Conservation (phyloP, 2,888 invertebrate genomes). For the Ypsolopha sequella region DNA sequence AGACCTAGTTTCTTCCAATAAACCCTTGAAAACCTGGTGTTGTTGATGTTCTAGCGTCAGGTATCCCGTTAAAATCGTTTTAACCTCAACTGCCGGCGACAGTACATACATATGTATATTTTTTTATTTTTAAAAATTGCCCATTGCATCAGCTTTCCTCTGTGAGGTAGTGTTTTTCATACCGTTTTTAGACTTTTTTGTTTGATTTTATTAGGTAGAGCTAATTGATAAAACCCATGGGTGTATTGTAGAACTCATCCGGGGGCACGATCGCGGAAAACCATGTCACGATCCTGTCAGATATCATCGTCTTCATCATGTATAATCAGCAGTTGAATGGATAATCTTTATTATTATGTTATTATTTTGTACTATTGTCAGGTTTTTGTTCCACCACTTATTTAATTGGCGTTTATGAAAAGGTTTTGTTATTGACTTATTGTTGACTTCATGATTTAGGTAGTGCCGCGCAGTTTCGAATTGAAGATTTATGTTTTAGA, state of each 20-base stretch:
- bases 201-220: neutral
- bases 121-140: neutral
- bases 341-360: slow-evolving; percentile 16
- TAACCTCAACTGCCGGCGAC: too few species aligned
- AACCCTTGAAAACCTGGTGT: too few species aligned
- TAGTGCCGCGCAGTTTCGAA: too few species aligned
- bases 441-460: neutral
- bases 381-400: slow-evolving; percentile 25
- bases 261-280: slow-evolving; percentile 51
- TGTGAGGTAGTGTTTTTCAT: too few species aligned
- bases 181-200: too few species aligned
- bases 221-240: neutral
- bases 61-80: too few species aligned
- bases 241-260: slow-evolving; percentile 9
- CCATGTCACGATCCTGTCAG: slow-evolving; percentile 33
- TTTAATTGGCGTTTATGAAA: neutral
- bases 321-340: slow-evolving; percentile 18
- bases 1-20: too few species aligned
- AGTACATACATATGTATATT: neutral
- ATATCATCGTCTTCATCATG: slow-evolving; percentile 13
- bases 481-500: too few species aligned
- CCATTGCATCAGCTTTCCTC: neutral
- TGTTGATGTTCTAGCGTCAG: too few species aligned
- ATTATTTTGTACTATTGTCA: slow-evolving; percentile 20
- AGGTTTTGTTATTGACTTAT: neutral